phyloP scores from a whole-genome alignment of 2,797 vertebrate species.

The Merluccius polli region DNA sequence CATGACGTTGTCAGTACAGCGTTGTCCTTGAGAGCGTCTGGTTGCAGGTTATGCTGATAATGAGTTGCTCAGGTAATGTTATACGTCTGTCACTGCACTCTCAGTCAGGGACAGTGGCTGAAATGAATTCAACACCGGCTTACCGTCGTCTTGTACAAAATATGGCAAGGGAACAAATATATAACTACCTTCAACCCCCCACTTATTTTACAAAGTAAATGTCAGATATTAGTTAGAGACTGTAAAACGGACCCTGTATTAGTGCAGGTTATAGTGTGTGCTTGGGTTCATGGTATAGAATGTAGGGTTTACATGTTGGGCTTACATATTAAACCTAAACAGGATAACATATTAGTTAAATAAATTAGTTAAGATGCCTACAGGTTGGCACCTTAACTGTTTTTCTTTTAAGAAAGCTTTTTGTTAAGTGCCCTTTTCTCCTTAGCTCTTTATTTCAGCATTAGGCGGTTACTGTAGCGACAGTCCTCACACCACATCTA shows the following conservation, averaged over 20 bases:
- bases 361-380: too few species aligned
- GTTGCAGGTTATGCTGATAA: constrained; percentile 71
- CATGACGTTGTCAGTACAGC: constrained; percentile 57
- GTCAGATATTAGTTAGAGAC: not conserved
- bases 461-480: too few species aligned
- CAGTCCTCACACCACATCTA: too few species aligned
- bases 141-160: constrained; percentile 27
- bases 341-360: too few species aligned
- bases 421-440: too few species aligned
- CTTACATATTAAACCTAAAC: not conserved
- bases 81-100: constrained; percentile 68
- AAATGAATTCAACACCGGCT: constrained; percentile 52
- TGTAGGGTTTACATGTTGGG: not conserved
- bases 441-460: too few species aligned
- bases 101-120: constrained; percentile 59
- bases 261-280: not conserved
- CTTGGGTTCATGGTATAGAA: not conserved
- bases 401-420: too few species aligned
- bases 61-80: constrained; percentile 63
- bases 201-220: not conserved
- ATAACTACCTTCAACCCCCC: not conserved
- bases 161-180: constrained; percentile 8
- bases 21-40: constrained; percentile 70
- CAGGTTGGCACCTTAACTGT: too few species aligned
- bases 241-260: not conserved